A percentile compares a stretch with the other conserved stretches of the same genome.
Conservation (phyloP, 2,113 vertebrate species). For the Myrmecobius fasciatus region DNA sequence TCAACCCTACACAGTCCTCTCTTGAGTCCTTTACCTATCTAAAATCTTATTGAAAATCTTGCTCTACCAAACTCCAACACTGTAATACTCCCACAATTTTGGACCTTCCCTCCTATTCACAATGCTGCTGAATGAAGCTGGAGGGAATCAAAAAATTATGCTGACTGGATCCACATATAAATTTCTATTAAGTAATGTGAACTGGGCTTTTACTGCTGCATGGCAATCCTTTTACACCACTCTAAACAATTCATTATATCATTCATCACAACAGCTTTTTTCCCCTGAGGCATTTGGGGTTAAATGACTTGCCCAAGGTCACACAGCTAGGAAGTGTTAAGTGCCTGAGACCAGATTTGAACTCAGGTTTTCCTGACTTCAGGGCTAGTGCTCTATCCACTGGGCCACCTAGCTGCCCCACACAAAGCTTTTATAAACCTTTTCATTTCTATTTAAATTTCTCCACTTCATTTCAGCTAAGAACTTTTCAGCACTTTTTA, state of each 20-base stretch:
- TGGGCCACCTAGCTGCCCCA: too few species aligned
- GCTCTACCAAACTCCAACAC: neutral
- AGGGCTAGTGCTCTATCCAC: too few species aligned
- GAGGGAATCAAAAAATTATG: neutral
- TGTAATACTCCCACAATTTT: neutral
- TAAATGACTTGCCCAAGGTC: too few species aligned
- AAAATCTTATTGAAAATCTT: neutral
- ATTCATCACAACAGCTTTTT: neutral
- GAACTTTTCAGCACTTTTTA: neutral
- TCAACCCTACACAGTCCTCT: neutral
- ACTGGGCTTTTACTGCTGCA: neutral
- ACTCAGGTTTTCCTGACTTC: too few species aligned
- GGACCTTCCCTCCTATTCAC: neutral
- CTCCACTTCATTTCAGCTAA: neutral
- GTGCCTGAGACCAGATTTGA: too few species aligned
- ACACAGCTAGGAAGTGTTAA: too few species aligned
- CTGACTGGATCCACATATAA: neutral
- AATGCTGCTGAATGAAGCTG: neutral
- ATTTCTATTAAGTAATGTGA: neutral
- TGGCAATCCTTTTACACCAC: neutral
- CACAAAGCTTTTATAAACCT: neutral
- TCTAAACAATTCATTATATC: neutral
- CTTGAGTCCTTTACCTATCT: neutral
- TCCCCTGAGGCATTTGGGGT: too few species aligned
- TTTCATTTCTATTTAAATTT: neutral